phyloP scores from a whole-genome alignment of 2,113 vertebrate genomes.

The Plestiodon gilberti region DNA sequence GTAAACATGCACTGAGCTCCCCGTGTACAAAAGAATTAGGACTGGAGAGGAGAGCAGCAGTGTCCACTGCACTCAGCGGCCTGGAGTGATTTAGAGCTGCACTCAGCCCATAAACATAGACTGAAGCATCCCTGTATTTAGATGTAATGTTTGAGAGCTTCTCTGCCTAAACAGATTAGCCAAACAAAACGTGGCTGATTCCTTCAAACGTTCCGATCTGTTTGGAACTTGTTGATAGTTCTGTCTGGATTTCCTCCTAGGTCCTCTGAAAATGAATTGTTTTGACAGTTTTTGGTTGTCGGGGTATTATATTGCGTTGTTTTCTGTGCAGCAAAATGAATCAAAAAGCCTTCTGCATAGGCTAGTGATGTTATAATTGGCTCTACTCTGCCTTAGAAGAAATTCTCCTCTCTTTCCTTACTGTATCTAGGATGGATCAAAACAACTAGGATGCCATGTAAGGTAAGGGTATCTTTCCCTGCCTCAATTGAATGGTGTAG shows the following conservation, averaged over 20 bases:
- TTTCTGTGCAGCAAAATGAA: constrained; percentile 28
- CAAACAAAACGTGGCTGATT: background rate
- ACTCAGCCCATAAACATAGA: background rate
- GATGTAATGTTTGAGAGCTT: background rate
- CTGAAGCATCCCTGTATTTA: background rate
- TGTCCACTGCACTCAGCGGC: background rate
- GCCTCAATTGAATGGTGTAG: background rate
- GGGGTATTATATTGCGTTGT: background rate
- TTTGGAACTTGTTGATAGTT: constrained; percentile 32
- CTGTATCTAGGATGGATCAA: background rate
- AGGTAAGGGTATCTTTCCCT: background rate
- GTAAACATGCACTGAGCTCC: background rate
- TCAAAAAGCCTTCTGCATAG: constrained; percentile 7
- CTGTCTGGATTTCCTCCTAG: constrained; percentile 34
- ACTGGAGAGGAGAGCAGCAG: background rate
- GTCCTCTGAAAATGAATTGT: constrained; percentile 21
- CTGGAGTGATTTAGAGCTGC: background rate
- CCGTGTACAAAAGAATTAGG: background rate
- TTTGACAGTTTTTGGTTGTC: background rate
- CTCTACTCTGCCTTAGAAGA: background rate
- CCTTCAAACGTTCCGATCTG: constrained; percentile 5
- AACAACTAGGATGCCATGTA: too few species aligned
- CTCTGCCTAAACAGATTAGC: background rate
- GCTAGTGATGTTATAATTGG: background rate
- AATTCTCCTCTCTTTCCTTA: background rate